These are phyloP conservation scores for Strongylocentrotus purpuratus DNA, from an alignment of 35 echinoderm and acorn worm species.

Conservation along the genomic window DNA sequence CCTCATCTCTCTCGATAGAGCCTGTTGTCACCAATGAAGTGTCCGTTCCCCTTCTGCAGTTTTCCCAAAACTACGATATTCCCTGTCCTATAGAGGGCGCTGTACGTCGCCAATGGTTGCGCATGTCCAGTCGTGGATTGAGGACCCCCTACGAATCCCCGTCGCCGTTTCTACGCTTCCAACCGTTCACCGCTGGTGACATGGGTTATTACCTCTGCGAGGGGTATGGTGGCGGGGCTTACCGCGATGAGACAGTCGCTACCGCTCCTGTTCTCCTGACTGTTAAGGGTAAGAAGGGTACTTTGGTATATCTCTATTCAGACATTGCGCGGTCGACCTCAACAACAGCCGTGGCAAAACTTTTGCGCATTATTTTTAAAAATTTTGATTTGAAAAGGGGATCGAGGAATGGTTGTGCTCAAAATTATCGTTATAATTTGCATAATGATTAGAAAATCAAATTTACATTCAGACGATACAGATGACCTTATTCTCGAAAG, in stretches of 20 bases:
- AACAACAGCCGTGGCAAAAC: too few relatives aligned
- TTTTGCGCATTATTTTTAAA: too few relatives aligned
- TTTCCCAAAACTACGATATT: neutral
- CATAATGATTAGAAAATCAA: too few relatives aligned
- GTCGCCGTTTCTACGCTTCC: slow-evolving; percentile 15
- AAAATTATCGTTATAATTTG: too few relatives aligned
- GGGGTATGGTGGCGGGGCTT: slow-evolving; percentile 7
- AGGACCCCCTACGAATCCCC: neutral
- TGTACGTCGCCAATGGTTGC: neutral
- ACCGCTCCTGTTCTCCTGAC: neutral
- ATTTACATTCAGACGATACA: too few relatives aligned
- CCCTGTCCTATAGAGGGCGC: slow-evolving; percentile 16
- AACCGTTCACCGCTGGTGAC: neutral
- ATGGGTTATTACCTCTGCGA: slow-evolving; percentile 30
- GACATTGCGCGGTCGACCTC: too few relatives aligned
- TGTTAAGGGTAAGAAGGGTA: neutral
- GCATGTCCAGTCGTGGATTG: neutral
- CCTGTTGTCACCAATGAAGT: slow-evolving; percentile 14
- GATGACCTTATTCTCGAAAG: too few relatives aligned
- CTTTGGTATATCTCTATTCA: too few relatives aligned
- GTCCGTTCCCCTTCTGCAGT: neutral
- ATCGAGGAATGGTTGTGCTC: too few relatives aligned
- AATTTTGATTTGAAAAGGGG: too few relatives aligned
- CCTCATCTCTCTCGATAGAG: neutral
- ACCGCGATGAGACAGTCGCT: neutral